Evolutionary conservation across 2,113 vertebrate species (phyloP).

Genomic region (Pterocles orientalis): DNA sequence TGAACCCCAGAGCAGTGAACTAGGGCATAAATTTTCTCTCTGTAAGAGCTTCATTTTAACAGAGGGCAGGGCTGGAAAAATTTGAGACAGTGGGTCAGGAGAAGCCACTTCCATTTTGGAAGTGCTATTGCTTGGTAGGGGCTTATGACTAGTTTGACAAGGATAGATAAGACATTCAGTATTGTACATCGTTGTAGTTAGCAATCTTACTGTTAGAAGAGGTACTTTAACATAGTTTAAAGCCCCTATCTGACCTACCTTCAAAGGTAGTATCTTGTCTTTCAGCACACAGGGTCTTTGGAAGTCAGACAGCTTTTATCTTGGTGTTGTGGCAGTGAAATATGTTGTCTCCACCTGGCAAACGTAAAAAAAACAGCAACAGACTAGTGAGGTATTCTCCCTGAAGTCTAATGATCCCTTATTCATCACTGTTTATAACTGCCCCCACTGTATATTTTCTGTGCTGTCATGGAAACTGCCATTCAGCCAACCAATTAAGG

Average conservation of each 20-base stretch:
- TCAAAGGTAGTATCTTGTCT: conserved; percentile 12
- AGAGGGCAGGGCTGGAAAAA: background rate
- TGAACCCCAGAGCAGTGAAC: background rate
- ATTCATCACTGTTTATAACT: conserved; percentile 4
- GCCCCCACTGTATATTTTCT: background rate
- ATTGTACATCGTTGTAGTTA: background rate
- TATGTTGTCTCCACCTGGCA: background rate
- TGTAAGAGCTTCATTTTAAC: background rate
- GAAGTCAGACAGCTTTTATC: conserved; percentile 1
- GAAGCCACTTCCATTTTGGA: conserved; percentile 17
- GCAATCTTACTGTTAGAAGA: conserved; percentile 16
- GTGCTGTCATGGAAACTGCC: conserved; percentile 38
- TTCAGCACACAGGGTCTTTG: background rate
- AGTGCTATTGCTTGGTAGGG: background rate
- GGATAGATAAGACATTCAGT: background rate
- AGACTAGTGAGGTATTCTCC: background rate
- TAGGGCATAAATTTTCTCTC: background rate
- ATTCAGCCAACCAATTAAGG: conserved; percentile 1
- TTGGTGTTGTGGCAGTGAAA: background rate
- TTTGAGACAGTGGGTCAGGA: conserved; percentile 4
- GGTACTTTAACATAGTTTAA: conserved; percentile 20
- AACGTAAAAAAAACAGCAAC: background rate
- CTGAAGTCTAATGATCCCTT: conserved; percentile 7
- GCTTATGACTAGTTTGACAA: background rate
- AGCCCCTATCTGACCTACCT: background rate